Base-by-base conservation (phyloP, 23 tunicate genomes). In the Trididemnum clinides region DNA sequence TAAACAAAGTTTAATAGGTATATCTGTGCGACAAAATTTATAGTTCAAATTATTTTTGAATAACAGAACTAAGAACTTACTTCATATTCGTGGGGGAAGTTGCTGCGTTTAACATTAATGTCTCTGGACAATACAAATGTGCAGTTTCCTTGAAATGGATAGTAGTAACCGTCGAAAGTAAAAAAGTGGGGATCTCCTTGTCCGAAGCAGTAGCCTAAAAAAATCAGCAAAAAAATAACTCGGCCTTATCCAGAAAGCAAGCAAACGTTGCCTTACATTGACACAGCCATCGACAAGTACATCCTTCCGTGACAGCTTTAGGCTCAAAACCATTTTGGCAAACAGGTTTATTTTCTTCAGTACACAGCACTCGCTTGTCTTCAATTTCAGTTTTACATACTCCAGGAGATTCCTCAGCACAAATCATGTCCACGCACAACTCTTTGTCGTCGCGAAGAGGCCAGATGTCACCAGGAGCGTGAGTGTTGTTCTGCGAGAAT, bases 121-220 rank as follows among this genome's bases (percentile, higher is more conserved):
- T 89, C 94, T 33, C 97, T 86, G 26, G 99, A 90, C 51, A 97
- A 39, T 18, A 97, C 95, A 57, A 88, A 97, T 19, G 99, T 97
- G 82, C 99, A 97, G 64, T 97, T 86, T 38, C 99, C 99, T 75
- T 97, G 97, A 91, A 97, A 97, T 35, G 97, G 97, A 82, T 88
- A 97, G 57, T 90, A 88, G 39, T 81, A 88, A 30, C 99, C 99
- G 57, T 97, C 99, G 44, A 97, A 97, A 0, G 97, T 92, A 85
- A 93, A 92, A 82, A 85, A 97, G 51, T 97, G 99, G 2, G 97
- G 97, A 71, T 94, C 98, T 50, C 98, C 98, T 78, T 94, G 98
- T 15, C 98, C 98, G 83, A 94, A 94, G 89, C 98, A 94, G 64
- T 88, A 94, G 82, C 98, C 98, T 94, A 59, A 19, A 51, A 0